A percentile compares a stretch with the other conserved stretches of the same genome.
Conservation (phyloP, 2,113 vertebrate species). For the Lates calcarifer region DNA sequence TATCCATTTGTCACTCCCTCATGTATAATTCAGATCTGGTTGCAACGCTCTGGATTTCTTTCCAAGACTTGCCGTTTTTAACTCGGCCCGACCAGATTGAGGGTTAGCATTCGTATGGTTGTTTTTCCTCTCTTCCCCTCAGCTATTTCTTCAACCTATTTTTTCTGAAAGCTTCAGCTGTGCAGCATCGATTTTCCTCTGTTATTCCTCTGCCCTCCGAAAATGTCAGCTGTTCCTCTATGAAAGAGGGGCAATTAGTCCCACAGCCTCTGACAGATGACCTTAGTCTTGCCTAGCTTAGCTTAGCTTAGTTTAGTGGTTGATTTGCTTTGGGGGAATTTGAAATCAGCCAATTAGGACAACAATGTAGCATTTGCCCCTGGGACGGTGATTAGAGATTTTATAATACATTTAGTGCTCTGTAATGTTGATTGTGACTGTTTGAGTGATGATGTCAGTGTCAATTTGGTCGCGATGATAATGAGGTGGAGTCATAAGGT, state of each 20-base stretch:
- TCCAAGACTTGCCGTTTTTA: constrained; percentile 47
- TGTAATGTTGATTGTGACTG: constrained; percentile 33
- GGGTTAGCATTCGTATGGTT: constrained; percentile 35
- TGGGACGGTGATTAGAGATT: constrained; percentile 39
- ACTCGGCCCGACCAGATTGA: constrained; percentile 30
- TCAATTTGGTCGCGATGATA: constrained; percentile 27
- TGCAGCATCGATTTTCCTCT: constrained; percentile 47
- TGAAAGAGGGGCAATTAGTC: constrained; percentile 41
- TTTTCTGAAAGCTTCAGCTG: constrained; percentile 43
- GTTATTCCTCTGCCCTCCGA: constrained; percentile 30
- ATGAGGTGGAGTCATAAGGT: constrained; percentile 24
- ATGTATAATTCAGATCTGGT: constrained; percentile 77
- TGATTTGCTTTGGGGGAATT: constrained; percentile 32
- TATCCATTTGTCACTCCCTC: constrained; percentile 68
- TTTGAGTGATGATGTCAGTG: constrained; percentile 37
- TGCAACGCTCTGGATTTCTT: constrained; percentile 55
- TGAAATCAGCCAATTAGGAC: constrained; percentile 53
- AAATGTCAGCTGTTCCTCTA: constrained; percentile 57
- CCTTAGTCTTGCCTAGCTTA: not conserved
- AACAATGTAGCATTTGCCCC: constrained; percentile 20
- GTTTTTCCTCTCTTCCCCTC: constrained; percentile 24
- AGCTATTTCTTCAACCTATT: constrained; percentile 41
- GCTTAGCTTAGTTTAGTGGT: constrained; percentile 12
- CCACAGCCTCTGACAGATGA: constrained; percentile 10
- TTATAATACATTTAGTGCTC: constrained; percentile 40